Evolutionary conservation across 2,888 invertebrate species (phyloP), one percentile per base, ranked within the genome.

Genomic region (Cacoxenus indagator): DNA sequence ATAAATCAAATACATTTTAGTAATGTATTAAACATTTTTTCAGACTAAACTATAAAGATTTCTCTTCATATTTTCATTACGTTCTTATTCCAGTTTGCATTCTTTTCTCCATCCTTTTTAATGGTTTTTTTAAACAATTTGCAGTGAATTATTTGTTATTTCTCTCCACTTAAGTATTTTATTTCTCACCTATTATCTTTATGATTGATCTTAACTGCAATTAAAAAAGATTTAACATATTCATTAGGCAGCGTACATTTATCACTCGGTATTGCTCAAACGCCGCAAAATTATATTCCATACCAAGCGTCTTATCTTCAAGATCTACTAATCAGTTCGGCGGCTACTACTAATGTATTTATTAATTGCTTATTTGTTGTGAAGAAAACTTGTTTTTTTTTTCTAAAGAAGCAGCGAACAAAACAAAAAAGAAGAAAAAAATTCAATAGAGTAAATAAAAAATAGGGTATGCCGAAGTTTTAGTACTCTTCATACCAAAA

Each of bases 171-270:
- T 51, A 51, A n/a, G 11, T 43, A 59, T n/a, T 62, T 62, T 45
- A 62, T 62, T 62, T 62, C 61, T 62, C 61, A 62, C 61, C 61
- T 61, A 37, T 9, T 43, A 62, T 62, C 61, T 62, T 45, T 45
- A 45, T 45, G 45, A 62, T 45, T 45, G 43, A 62, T 62, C 61
- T 62, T 62, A 43, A 62, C 45, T 62, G 17, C 45, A 62, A 62
- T 62, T 62, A 62, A n/a, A 31, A 59, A 45, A 62, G 55, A 26
- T 43, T 62, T 62, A 62, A 62, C 61, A 62, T 62, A 62, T 62
- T 62, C 61, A 62, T 62, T 62, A 62, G 61, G 11, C 22, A 22
- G 22, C 37, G 4, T 11, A 37, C 37, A 11, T 37, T 37, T 37
- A 2, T 37, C n/a, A 48, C n/a, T 17, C n/a, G 11, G n/a, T 48